Percentiles rank a stretch among this genome's conserved stretches.
Conservation (phyloP, 2,113 vertebrate species). For the Syngnathoides biaculeatus region DNA sequence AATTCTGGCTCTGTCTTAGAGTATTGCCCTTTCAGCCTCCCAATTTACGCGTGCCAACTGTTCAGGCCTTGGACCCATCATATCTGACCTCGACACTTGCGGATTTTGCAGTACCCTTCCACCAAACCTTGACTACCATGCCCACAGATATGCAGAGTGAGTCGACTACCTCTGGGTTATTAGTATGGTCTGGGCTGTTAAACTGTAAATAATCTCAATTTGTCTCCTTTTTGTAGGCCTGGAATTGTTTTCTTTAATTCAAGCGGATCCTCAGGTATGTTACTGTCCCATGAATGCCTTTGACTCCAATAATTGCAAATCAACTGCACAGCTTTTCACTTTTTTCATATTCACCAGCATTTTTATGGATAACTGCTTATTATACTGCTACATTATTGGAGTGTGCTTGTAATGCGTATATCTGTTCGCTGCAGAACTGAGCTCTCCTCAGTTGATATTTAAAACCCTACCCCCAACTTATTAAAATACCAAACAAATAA, state of each 20-base stretch:
- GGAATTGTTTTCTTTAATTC: conserved; percentile 94
- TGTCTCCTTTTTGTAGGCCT: conserved; percentile 75
- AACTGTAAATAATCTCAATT: conserved; percentile 8
- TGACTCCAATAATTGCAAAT: neutral
- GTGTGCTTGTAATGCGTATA: no score
- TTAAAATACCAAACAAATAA: no score
- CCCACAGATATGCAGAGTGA: conserved; percentile 92
- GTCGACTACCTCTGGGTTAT: conserved; percentile 20
- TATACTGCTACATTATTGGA: neutral
- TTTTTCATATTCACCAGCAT: neutral
- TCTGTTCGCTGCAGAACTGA: no score
- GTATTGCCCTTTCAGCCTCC: conserved; percentile 91
- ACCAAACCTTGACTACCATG: conserved; percentile 83
- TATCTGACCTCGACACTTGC: conserved; percentile 83
- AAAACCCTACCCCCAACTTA: no score
- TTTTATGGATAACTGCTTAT: neutral
- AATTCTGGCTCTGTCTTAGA: conserved; percentile 53
- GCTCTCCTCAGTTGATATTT: no score
- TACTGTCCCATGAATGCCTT: neutral
- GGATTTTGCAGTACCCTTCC: conserved; percentile 91
- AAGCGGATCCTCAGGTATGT: conserved; percentile 91
- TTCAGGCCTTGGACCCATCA: conserved; percentile 80
- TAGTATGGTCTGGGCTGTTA: rapidly evolving
- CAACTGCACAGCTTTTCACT: neutral
- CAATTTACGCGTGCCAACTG: conserved; percentile 80